phyloP scores from a whole-genome alignment of 92 coral and sea anemone species.

The Ricordea florida region DNA sequence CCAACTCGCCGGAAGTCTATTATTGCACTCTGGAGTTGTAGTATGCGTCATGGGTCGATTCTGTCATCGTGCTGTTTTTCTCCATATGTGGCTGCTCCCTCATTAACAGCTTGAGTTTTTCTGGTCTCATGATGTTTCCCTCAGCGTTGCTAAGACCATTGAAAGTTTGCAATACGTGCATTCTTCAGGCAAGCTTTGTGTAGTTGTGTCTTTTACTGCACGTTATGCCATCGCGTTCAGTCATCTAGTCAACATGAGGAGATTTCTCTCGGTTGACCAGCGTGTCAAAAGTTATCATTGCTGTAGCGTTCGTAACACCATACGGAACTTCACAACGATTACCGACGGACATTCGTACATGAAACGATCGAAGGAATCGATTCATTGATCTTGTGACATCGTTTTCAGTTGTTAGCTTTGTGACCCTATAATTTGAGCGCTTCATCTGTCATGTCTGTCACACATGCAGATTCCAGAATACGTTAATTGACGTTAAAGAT shows the following conservation, averaged over 20 bases:
- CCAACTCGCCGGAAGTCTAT: slow-evolving; percentile 7
- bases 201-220: background rate
- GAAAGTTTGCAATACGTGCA: slow-evolving; percentile 72
- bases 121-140: slow-evolving; percentile 71
- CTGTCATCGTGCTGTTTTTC: slow-evolving; percentile 36
- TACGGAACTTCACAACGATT: too few species aligned
- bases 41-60: background rate
- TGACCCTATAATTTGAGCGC: slow-evolving; percentile 21
- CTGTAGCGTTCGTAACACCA: too few species aligned
- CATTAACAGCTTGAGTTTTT: too few species aligned
- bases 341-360: background rate
- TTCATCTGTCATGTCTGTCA: slow-evolving; percentile 11
- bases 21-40: background rate
- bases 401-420: background rate
- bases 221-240: slow-evolving; percentile 24
- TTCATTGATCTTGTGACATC: background rate
- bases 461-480: background rate
- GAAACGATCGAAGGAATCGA: background rate
- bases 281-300: too few species aligned
- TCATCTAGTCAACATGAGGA: slow-evolving; percentile 6
- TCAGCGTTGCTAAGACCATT: slow-evolving; percentile 69
- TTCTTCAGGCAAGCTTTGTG: slow-evolving; percentile 74
- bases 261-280: too few species aligned
- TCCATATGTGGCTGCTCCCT: slow-evolving; percentile 20
- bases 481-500: slow-evolving; percentile 21